phyloP scores from a whole-genome alignment of 2,113 vertebrate species.

The Sinocyclocheilus maitianheensis region DNA sequence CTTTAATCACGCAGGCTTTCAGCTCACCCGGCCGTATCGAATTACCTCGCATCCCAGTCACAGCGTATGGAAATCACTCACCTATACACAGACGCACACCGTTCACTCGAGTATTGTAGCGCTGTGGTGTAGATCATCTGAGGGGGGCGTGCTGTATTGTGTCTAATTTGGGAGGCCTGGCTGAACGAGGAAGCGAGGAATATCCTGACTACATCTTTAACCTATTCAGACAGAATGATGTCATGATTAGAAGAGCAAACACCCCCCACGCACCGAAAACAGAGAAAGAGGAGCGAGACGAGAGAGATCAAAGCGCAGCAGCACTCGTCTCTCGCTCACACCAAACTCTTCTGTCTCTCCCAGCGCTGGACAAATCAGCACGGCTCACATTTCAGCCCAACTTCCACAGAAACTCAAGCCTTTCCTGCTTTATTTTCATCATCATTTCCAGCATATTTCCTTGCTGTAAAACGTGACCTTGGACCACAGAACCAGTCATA shows the following conservation, averaged over 20 bases:
- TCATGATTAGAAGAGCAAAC: constrained; percentile 85
- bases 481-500: too few species aligned
- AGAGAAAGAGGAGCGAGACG: constrained; percentile 51
- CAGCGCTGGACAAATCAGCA: neutral
- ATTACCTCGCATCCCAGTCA: constrained; percentile 64
- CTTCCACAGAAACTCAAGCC: neutral
- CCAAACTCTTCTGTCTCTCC: too few species aligned
- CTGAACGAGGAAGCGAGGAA: constrained; percentile 67
- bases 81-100: neutral
- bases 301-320: constrained; percentile 78
- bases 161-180: constrained; percentile 73
- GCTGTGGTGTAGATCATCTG: constrained; percentile 43
- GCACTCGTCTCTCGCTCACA: neutral
- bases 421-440: neutral
- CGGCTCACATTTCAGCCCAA: neutral
- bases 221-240: constrained; percentile 81
- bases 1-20: constrained; percentile 76
- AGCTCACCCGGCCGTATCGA: constrained; percentile 66
- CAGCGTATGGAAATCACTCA: constrained; percentile 8
- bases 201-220: constrained; percentile 84
- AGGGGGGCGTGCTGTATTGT: constrained; percentile 64
- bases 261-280: constrained; percentile 59
- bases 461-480: too few species aligned
- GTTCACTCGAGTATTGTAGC: constrained; percentile 38
- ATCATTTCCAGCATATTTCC: neutral